Percentiles rank a stretch among this genome's conserved stretches.
These are phyloP conservation scores for Rhadina sibilatrix DNA, from an alignment of 2,113 vertebrate genomes.

Conservation along the genomic window DNA sequence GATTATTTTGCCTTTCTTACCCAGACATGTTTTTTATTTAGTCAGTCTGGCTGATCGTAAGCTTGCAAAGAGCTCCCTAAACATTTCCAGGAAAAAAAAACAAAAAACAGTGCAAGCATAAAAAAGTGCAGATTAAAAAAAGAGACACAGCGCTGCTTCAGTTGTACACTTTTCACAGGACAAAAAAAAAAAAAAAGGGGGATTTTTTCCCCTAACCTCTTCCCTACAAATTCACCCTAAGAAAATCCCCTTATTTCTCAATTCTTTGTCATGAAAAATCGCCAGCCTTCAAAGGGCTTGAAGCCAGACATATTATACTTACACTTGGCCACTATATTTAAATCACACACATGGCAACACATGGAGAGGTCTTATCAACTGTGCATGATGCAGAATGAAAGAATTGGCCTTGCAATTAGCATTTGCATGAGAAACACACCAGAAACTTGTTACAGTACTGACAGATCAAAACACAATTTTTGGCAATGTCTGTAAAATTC, in stretches of 20 bases:
- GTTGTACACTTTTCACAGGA: neutral
- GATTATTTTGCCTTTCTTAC: neutral
- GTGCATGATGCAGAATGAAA: neutral
- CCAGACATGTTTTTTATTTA: neutral
- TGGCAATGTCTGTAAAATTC: neutral
- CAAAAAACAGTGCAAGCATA: neutral
- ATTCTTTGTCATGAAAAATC: neutral
- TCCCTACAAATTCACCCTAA: neutral
- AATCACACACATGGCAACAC: neutral
- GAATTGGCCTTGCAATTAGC: neutral
- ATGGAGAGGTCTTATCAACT: neutral
- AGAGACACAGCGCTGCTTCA: neutral
- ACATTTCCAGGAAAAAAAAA: neutral
- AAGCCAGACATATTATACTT: neutral
- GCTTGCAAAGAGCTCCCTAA: neutral
- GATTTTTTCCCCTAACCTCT: neutral
- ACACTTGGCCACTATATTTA: neutral
- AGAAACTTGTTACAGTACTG: neutral
- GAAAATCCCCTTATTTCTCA: neutral
- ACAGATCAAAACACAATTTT: slow-evolving; percentile 12
- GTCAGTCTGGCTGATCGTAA: neutral
- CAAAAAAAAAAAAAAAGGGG: neutral
- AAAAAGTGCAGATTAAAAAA: neutral
- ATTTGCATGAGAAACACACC: slow-evolving; percentile 18
- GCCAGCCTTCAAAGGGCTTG: neutral